Base-by-base conservation (phyloP, 2,113 vertebrate species). In the Muntiacus reevesi region DNA sequence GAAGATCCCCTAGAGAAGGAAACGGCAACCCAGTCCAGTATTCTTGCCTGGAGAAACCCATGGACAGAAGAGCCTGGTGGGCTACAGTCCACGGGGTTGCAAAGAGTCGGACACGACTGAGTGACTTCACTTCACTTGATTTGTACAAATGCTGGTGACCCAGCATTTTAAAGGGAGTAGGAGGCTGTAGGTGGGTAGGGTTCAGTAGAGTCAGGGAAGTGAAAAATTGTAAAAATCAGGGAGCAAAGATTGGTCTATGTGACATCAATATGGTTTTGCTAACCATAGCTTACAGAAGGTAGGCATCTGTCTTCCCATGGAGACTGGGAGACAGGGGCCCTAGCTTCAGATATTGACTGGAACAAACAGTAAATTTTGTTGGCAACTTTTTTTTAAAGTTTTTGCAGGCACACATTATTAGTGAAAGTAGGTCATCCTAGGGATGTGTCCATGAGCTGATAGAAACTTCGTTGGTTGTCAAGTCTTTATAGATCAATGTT, bases 191-290 rank as follows among this genome's bases (percentile, higher is more conserved):
- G 9, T 27, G 4, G 30, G 21, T 12, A 19, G 9, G 6, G 16
- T 2, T 50, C 5, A 82, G 36, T 12, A 47, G 36, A 59, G 17
- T 40, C 6, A 82, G 13, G 10, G 15, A 74, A 74, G 15, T 82
- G 28, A 60, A 60, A 57, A 62, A 47, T 45, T 59, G 52, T 5
- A 62, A 88, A 59, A 60, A 76, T 59, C 16, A 55, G 17, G 15
- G 12, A 74, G n/a, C 9, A 5, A 4, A 7, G 9, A 6, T 14
- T 43, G 7, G 1, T 60, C 33, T 25, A 25, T 17, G 1, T 17
- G 36, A 60, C 28, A 52, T 7, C 1, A 1, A 3, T 16, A 3
- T 25, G 50, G 57, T 9, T 71, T 88, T 50, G 33, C 43, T n/a
- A 60, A 25, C n/a, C 60, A 4, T 43, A 45, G 5, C 17, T 76